These are phyloP conservation scores for Pandion haliaetus DNA, from an alignment of 2,113 vertebrate species.

Conservation along the genomic window DNA sequence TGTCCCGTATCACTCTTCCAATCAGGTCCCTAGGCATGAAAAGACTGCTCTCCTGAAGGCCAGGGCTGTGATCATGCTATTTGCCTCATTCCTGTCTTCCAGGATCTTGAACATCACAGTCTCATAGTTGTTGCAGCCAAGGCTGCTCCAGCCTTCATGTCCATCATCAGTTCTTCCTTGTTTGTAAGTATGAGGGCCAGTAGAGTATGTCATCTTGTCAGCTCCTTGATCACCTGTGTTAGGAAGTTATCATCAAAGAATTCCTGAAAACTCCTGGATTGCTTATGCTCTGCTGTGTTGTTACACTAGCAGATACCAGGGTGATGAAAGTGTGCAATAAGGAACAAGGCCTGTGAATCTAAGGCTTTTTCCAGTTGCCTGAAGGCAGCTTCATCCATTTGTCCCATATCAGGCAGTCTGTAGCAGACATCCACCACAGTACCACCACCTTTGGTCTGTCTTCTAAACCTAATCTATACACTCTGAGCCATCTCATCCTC, in stretches of 20 bases:
- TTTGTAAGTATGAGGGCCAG: background rate
- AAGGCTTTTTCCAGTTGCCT: background rate
- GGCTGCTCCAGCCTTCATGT: background rate
- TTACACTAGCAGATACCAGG: background rate
- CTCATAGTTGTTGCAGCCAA: background rate
- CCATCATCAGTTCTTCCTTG: background rate
- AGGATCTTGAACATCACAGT: background rate
- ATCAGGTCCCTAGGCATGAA: background rate
- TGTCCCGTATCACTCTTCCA: background rate
- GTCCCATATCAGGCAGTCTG: background rate
- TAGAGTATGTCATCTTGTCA: background rate
- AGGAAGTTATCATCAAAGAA: background rate
- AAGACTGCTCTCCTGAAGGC: background rate
- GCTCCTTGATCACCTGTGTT: background rate
- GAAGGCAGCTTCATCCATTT: background rate
- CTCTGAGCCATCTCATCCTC: background rate
- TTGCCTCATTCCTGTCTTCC: background rate
- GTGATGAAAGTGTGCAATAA: background rate
- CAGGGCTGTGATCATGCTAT: background rate
- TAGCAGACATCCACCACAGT: background rate
- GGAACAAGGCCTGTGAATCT: background rate
- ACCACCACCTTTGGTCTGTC: background rate
- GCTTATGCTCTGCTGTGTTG: background rate
- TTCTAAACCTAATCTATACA: background rate
- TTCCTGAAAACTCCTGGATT: background rate